A percentile compares a stretch with the other conserved stretches of the same genome.
phyloP scores from a whole-genome alignment of 2,797 vertebrate genomes.

The Salarias fasciatus region DNA sequence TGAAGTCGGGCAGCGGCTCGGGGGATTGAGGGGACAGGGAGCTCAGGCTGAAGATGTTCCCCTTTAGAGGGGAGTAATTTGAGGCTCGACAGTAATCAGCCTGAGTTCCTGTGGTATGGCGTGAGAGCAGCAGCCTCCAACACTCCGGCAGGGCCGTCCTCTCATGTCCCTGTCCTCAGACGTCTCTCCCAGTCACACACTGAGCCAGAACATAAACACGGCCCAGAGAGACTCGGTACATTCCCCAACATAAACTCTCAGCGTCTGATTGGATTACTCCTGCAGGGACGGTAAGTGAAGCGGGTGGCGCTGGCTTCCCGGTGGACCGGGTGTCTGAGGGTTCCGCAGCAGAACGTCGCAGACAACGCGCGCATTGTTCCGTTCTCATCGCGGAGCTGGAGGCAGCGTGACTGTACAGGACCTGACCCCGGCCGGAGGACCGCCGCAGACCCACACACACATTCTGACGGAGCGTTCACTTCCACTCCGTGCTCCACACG shows the following conservation, averaged over 20 bases:
- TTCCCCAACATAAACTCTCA: slow-evolving; percentile 50
- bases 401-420: slow-evolving; percentile 4
- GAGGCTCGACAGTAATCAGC: slow-evolving; percentile 78
- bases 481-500: slow-evolving; percentile 22
- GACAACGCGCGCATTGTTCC: slow-evolving; percentile 20
- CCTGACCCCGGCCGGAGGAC: slow-evolving; percentile 7
- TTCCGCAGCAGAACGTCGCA: slow-evolving; percentile 16
- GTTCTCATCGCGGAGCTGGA: slow-evolving; percentile 1
- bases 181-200: slow-evolving; percentile 56
- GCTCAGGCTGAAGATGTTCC: slow-evolving; percentile 72
- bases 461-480: slow-evolving; percentile 4
- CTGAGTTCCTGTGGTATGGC: slow-evolving; percentile 74
- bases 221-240: slow-evolving; percentile 46
- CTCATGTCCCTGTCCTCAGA: slow-evolving; percentile 62
- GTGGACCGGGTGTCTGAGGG: slow-evolving; percentile 15
- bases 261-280: slow-evolving; percentile 32
- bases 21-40: slow-evolving; percentile 41
- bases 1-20: slow-evolving; percentile 52
- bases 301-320: slow-evolving; percentile 18
- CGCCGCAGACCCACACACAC: not conserved
- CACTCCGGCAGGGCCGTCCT: slow-evolving; percentile 59
- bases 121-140: slow-evolving; percentile 70
- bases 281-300: slow-evolving; percentile 21
- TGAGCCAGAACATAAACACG: slow-evolving; percentile 54
- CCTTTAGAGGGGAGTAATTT: slow-evolving; percentile 79